phyloP scores from a whole-genome alignment of 2,888 invertebrate species.

The Meandrusa payeni region DNA sequence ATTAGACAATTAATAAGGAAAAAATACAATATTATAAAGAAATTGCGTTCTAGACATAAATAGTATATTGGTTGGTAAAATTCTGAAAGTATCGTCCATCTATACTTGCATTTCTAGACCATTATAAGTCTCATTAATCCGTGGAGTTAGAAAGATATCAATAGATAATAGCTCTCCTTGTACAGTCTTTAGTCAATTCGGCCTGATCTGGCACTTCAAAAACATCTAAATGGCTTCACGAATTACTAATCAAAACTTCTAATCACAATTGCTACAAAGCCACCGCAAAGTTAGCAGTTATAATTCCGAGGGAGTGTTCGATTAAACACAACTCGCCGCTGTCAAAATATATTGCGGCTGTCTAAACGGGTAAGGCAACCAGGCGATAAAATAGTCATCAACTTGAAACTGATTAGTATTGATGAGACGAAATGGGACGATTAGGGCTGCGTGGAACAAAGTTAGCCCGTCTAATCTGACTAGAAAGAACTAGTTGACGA shows the following conservation, averaged over 20 bases:
- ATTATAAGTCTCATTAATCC: too few species aligned
- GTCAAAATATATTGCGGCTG: slow-evolving; percentile 9
- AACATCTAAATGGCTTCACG: too few species aligned
- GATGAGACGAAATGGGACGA: background rate
- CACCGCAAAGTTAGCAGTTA: slow-evolving; percentile 14
- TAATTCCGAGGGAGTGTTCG: slow-evolving; percentile 10
- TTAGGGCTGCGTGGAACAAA: background rate
- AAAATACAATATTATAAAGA: too few species aligned
- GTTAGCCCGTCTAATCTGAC: background rate
- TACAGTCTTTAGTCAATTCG: too few species aligned
- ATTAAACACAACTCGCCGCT: slow-evolving; percentile 11
- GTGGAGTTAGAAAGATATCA: too few species aligned
- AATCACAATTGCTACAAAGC: background rate
- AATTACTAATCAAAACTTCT: too few species aligned
- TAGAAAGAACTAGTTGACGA: background rate
- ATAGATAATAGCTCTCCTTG: too few species aligned
- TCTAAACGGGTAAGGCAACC: slow-evolving; percentile 4
- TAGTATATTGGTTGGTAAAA: too few species aligned
- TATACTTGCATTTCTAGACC: too few species aligned
- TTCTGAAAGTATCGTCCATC: too few species aligned
- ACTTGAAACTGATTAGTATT: slow-evolving; percentile 10
- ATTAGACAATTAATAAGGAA: too few species aligned
- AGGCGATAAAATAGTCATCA: background rate
- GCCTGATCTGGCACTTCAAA: background rate
- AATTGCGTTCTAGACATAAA: too few species aligned